Conservation (phyloP, 2,797 vertebrate species). For the Anguilla marmorata region DNA sequence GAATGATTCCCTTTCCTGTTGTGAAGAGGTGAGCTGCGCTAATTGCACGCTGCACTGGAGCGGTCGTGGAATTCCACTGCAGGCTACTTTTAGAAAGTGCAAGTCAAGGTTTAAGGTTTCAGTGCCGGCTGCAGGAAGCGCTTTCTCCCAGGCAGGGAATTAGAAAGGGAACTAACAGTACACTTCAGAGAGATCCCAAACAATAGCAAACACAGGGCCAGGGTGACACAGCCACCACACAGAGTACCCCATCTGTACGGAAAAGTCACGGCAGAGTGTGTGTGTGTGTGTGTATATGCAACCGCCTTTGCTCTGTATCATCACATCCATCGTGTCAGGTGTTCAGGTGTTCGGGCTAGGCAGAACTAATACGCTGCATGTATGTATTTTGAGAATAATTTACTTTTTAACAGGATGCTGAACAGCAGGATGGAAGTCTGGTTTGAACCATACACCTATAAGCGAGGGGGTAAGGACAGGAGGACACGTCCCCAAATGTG, state of each 20-base stretch:
- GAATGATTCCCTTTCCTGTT: neutral
- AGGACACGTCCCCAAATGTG: neutral
- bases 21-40: constrained; percentile 46
- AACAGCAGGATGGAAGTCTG: neutral
- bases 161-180: constrained; percentile 46
- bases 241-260: too few species aligned
- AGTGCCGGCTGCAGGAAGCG: constrained; percentile 64
- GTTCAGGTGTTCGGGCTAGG: neutral
- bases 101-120: constrained; percentile 77
- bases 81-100: constrained; percentile 82
- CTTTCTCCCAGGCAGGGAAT: constrained; percentile 70
- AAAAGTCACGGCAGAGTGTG: constrained; percentile 3
- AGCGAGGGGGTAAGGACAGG: neutral
- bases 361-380: neutral
- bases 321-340: neutral
- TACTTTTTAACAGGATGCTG: neutral
- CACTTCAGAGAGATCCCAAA: neutral
- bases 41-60: constrained; percentile 63
- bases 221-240: neutral
- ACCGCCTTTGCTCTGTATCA: neutral
- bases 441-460: neutral
- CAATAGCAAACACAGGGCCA: neutral
- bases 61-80: constrained; percentile 46
- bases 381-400: neutral
- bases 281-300: neutral